Evolutionary conservation across 2,797 vertebrate genomes (phyloP).

Genomic region (Cuculus canorus): DNA sequence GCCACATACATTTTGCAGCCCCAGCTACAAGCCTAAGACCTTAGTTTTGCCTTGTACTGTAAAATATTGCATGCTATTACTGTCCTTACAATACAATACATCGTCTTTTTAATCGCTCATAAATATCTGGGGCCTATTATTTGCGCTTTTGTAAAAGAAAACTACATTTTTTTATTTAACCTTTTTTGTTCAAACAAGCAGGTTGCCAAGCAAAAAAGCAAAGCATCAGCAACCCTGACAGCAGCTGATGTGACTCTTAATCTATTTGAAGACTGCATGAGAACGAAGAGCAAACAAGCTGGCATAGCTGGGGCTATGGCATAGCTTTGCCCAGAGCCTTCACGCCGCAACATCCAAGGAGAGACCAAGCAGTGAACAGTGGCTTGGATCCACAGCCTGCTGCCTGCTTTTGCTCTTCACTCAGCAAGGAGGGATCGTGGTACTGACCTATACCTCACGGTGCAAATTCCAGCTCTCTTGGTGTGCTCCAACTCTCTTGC

Average conservation of each 20-base stretch:
- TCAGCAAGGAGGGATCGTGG: not conserved
- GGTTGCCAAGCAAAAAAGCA: not conserved
- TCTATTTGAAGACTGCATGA: not conserved
- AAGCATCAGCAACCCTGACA: not conserved
- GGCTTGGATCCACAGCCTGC: not conserved
- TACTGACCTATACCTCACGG: not conserved
- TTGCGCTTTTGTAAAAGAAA: not conserved
- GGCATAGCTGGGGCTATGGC: not conserved
- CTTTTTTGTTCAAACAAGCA: not conserved
- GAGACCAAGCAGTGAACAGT: not conserved
- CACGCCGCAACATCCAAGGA: not conserved
- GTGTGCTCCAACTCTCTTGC: not conserved
- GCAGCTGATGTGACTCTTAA: not conserved
- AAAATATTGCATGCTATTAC: not conserved
- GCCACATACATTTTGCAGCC: accelerated
- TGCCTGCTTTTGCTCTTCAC: not conserved
- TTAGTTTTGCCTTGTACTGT: not conserved
- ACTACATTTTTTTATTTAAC: not conserved
- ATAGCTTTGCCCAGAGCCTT: not conserved
- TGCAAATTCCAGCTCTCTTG: not conserved
- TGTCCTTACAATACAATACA: not conserved
- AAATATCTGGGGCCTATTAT: not conserved
- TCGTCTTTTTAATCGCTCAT: not conserved
- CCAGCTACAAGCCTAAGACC: not conserved
- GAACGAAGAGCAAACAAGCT: not conserved